Conservation (phyloP, 2,113 vertebrate species). For the Phalacrocorax aristotelis region DNA sequence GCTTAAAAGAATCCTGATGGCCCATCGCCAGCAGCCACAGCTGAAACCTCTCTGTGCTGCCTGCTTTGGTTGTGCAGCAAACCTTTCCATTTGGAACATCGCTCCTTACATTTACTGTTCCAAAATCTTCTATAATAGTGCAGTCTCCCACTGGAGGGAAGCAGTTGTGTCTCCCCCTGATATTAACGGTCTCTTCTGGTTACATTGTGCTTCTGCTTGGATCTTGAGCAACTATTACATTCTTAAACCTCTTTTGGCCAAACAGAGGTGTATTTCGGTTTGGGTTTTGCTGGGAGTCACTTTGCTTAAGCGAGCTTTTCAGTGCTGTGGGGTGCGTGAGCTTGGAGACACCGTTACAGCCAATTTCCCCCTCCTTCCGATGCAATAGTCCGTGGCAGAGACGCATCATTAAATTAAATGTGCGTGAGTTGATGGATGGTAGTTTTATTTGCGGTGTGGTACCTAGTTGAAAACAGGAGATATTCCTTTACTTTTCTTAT, state of each 20-base stretch:
- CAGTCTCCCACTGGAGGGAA: neutral
- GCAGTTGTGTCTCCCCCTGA: neutral
- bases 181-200: neutral
- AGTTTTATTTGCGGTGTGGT: neutral
- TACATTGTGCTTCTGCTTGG: neutral
- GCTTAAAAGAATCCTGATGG: conserved; percentile 53
- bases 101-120: neutral
- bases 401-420: neutral
- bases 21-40: neutral
- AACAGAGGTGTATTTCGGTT: neutral
- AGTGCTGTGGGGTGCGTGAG: neutral
- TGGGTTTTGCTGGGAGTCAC: neutral
- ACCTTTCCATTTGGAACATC: neutral
- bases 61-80: conserved; percentile 17
- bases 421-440: neutral
- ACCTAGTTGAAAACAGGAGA: neutral
- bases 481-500: neutral
- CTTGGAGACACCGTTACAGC: neutral
- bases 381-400: neutral
- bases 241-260: neutral
- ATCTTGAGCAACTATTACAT: neutral
- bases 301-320: neutral
- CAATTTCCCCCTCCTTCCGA: neutral
- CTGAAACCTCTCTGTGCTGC: conserved; percentile 43
- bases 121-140: neutral